A percentile compares a stretch with the other conserved stretches of the same genome.
Evolutionary conservation across 2,888 invertebrate genomes (phyloP).

Genomic region (Lasioglossum marginatum): DNA sequence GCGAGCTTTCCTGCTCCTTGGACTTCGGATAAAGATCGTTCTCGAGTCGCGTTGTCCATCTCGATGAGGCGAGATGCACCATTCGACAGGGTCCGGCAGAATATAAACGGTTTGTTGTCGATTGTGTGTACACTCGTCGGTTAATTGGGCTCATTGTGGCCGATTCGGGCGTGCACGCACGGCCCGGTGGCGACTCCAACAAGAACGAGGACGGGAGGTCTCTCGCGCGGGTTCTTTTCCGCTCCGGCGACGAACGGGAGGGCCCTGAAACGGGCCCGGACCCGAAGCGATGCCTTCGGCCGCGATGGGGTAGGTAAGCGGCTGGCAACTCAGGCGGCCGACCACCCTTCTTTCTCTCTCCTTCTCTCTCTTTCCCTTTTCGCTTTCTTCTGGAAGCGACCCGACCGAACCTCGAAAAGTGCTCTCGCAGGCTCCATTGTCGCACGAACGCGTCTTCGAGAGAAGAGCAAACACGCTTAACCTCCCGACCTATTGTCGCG

Average conservation of each 20-base stretch:
- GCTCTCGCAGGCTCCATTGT: slow-evolving; percentile 79
- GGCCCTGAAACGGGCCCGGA: neutral
- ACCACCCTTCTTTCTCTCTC: neutral
- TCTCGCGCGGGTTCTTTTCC: slow-evolving; percentile 2
- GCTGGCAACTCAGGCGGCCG: neutral
- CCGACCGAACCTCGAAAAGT: slow-evolving; percentile 77
- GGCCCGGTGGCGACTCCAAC: slow-evolving; percentile 45
- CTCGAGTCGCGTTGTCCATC: slow-evolving; percentile 22
- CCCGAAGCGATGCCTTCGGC: neutral
- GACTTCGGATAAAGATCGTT: slow-evolving; percentile 69
- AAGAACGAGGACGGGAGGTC: neutral
- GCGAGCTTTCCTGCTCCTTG: slow-evolving; percentile 11
- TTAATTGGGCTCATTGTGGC: slow-evolving; percentile 82
- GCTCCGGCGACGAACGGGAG: neutral
- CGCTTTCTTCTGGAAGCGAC: slow-evolving; percentile 24
- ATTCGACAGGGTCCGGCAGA: neutral
- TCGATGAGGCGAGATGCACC: neutral
- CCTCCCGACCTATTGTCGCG: slow-evolving; percentile 82
- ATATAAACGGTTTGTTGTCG: slow-evolving; percentile 79
- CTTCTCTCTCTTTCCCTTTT: slow-evolving; percentile 10
- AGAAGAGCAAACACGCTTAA: slow-evolving; percentile 84
- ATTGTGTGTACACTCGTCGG: slow-evolving; percentile 79
- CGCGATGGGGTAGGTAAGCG: slow-evolving; percentile 14
- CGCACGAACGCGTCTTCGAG: slow-evolving; percentile 82
- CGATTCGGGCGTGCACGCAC: slow-evolving; percentile 66